A percentile compares a stretch with the other conserved stretches of the same genome.
These are phyloP conservation scores for Phthorimaea operculella DNA, from an alignment of 1,140 invertebrate species.

Conservation along the genomic window DNA sequence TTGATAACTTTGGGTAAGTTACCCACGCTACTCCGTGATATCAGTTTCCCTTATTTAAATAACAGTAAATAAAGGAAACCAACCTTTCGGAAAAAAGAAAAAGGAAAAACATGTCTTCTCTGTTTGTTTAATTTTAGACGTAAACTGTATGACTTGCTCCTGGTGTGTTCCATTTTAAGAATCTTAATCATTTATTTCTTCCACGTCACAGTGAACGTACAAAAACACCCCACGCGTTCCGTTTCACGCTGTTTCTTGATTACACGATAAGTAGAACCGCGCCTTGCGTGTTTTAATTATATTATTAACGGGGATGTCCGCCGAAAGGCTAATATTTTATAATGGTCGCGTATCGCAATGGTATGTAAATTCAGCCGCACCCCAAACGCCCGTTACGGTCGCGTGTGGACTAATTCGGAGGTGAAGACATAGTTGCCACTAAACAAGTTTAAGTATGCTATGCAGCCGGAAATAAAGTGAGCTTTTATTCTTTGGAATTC, in stretches of 20 bases:
- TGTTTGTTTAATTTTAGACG: no score
- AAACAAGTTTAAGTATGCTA: background rate
- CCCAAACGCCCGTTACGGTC: constrained; percentile 43
- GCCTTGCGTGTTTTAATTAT: constrained; percentile 66
- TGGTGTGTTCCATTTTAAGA: no score
- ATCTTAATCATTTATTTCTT: no score
- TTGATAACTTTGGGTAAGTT: no score
- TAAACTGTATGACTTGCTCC: no score
- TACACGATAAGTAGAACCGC: constrained; percentile 50
- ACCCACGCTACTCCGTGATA: no score
- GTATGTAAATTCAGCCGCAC: constrained; percentile 63
- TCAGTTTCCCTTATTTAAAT: no score
- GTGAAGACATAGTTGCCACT: constrained; percentile 35
- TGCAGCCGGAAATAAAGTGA: constrained; percentile 4
- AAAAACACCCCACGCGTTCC: constrained; percentile 16
- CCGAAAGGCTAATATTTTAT: constrained; percentile 63
- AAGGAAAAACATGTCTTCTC: no score
- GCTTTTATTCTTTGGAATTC: no score
- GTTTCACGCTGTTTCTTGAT: constrained; percentile 36
- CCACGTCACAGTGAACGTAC: no score
- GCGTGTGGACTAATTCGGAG: constrained; percentile 54
- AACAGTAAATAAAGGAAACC: no score
- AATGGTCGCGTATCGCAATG: constrained; percentile 59
- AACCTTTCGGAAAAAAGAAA: no score
- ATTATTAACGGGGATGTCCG: constrained; percentile 58